A percentile compares a stretch with the other conserved stretches of the same genome.
Conservation (phyloP, 2,888 invertebrate genomes). For the Trachelus iudaicus region DNA sequence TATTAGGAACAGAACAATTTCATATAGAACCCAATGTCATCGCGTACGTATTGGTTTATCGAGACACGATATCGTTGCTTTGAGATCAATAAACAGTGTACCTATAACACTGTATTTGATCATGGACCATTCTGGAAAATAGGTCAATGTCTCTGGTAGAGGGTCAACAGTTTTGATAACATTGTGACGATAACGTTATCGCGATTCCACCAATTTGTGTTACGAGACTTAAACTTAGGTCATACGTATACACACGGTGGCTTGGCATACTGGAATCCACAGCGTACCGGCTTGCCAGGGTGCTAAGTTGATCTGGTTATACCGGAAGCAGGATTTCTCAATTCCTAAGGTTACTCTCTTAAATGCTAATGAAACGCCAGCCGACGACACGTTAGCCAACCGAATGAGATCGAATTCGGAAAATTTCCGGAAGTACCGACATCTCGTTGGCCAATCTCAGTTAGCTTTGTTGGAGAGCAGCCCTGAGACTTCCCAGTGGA, state of each 20-base stretch:
- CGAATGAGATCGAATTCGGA: neutral
- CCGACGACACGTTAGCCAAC: too few species aligned
- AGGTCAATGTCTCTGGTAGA: neutral
- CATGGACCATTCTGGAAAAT: neutral
- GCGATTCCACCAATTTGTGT: neutral
- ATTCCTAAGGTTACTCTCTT: neutral
- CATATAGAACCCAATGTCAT: neutral
- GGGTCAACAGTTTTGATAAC: neutral
- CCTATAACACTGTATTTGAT: neutral
- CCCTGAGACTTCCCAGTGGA: neutral
- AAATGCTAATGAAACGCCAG: neutral
- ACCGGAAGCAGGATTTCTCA: neutral
- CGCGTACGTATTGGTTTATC: neutral
- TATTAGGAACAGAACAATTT: neutral
- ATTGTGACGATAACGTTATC: neutral
- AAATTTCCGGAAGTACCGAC: neutral
- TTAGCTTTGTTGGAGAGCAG: neutral
- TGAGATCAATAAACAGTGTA: neutral
- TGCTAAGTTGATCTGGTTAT: neutral
- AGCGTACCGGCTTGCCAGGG: neutral
- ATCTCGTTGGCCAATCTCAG: neutral
- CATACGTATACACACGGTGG: neutral
- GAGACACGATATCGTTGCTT: neutral
- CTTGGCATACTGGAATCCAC: neutral
- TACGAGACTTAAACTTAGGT: neutral